Base-by-base conservation (phyloP, 1,140 invertebrate genomes). In the Lepidotrigona ventralis region DNA sequence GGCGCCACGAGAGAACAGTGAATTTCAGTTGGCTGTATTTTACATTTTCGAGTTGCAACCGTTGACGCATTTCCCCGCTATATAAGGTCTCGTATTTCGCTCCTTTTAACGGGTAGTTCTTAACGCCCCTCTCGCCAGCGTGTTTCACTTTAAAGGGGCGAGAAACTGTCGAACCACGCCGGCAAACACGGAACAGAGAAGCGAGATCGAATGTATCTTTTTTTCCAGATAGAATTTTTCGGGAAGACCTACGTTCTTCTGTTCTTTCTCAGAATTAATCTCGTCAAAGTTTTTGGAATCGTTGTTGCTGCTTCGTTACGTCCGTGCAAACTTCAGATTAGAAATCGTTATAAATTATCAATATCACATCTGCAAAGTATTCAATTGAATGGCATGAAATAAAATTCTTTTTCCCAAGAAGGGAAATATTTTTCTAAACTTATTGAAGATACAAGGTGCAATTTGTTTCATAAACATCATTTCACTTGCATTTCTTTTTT, bases 21-120 rank as follows among this genome's bases (percentile, higher is more conserved):
- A 66, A 76, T 81, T 81, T 63, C 80, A 51, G 72, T 75, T 21
- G 72, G n/a, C 63, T 68, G 39, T 76, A 63, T 73, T 81, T 81
- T 76, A 81, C 66, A 51, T 81, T 80, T 81, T 81, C 80, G 72
- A 76, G 74, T 81, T 81, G 29, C 33, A 54, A 46, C n/a, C 23
- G 33, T n/a, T 33, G 71, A 75, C 63, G 72, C 53, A 26, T 81
- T 81, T 76, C 63, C 33, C 51, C 46, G 14, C 29, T n/a, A 3
- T 63, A 68, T 75, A 75, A 60, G 17, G n/a, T n/a, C 21, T 54
- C 80, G 72, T 76, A 76, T 76, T 76, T 81, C 80, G 63, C 17
- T 11, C 46, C 63, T 76, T 75, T 56, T 54, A 81, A 81, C 70
- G 23, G 39, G 39, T 6, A 51, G 46, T 54, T 56, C 79, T 14